Base-by-base conservation (phyloP, 1,140 invertebrate genomes). In the Lycorma delicatula region DNA sequence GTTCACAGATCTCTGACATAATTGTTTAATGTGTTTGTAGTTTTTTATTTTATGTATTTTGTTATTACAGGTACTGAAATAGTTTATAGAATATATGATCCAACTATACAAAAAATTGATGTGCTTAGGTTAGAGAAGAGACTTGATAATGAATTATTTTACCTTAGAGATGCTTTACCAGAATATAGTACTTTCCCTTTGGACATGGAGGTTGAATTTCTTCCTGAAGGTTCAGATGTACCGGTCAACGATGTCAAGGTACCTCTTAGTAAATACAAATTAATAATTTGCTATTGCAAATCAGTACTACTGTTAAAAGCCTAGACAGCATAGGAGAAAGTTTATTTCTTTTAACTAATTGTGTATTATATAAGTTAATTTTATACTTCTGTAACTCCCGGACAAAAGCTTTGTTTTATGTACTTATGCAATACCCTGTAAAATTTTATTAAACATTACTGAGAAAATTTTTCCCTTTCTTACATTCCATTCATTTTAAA, bases 111-210 rank as follows among this genome's bases (percentile, higher is more conserved):
- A 60, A 85, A 82, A 63, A 90, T 99, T 44, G 90, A 98, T 75
- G 87, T 95, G 16, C 72, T 93, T 18, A 84, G 86, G 48, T 75
- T 99, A 22, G 96, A 99, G 72, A 97, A 94, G 71, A 79, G 97
- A 38, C 71, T 99, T 16, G 97, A 99, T 74, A 83, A 92, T 31
- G 80, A 91, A 67, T 72, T 99, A 12, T 77, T 83, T 25, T 99
- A 98, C 70, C 76, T 99, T 38, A 77, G 95, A 54, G 96, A 99
- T 81, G 90, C 91, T n/a, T 77, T 89, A 28, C 82, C 83, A 0
- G 91, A 98, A 72, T 96, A 92, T 70, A 93, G 90, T 68, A 97
- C 93, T 16, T 88, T 99, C 69, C 85, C 93, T 63, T 77, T 91
- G 50, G 89, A 98, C 68, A 93, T 98, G 89, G 86, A 94, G 67